Base-by-base conservation (phyloP, 2,113 vertebrate species). In the Xenopus tropicalis region DNA sequence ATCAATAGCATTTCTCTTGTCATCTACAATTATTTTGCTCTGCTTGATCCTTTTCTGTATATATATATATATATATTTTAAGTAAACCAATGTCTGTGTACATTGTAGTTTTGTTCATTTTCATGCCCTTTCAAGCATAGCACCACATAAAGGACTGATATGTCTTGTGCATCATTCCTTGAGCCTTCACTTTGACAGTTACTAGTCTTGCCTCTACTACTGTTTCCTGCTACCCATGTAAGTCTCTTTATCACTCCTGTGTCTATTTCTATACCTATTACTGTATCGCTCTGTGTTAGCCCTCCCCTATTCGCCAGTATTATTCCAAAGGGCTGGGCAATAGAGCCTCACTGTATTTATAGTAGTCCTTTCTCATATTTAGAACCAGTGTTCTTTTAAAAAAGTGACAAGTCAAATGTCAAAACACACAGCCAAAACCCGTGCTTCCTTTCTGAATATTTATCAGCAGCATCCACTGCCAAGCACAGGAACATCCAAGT, bases 341-440 rank as follows among this genome's bases (percentile, higher is more conserved):
- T n/a, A 17, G 16, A n/a, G 7, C 7, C 4, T n/a, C 1, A n/a
- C 16, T 23, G 57, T 23, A 59, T 59, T 59, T 22, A 22, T 24
- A 24, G 64, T 12, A 51, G n/a, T 42, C 24, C 23, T 69, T 54
- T 24, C 46, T 52, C 48, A 42, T 29, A 69, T 61, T 75, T 9
- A 54, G 57, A 68, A 46, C 20, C 57, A 23, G 61, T 56, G 23
- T 62, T 48, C 58, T 75, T 75, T 63, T 37, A 21, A 75, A 75
- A 69, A 76, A 69, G 73, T 63, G 66, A 69, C 66, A 69, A 76
- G 66, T 76, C 66, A 76, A 63, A 76, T 76, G 66, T 76, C 58
- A 76, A 69, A 74, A 69, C 65, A 74, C n/a, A 68, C 64, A 74
- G 65, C 57, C 65, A 74, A 54, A 54, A 48, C 72, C 44, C 22